Evolutionary conservation across 2,888 invertebrate species (phyloP).

Genomic region (Spicauda simplicius): DNA sequence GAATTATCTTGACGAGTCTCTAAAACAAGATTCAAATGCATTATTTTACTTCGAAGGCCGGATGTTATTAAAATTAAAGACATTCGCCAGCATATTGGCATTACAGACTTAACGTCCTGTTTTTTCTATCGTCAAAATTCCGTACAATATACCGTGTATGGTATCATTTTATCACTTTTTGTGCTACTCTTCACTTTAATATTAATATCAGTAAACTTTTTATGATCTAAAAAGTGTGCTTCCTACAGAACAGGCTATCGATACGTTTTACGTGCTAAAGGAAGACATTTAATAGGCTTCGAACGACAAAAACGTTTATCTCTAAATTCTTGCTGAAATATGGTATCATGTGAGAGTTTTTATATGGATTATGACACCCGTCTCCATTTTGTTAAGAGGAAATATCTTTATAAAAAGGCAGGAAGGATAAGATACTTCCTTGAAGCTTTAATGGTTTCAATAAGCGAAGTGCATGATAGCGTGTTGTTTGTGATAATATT

Average conservation of each 20-base stretch:
- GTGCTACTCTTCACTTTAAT: neutral
- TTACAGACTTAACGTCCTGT: constrained; percentile 1
- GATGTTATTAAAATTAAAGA: constrained; percentile 1
- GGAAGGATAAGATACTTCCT: constrained; percentile 29
- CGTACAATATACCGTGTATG: neutral
- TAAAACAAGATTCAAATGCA: too few relatives aligned
- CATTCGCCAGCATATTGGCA: neutral
- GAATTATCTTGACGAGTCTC: too few relatives aligned
- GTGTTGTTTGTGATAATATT: too few relatives aligned
- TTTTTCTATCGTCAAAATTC: neutral
- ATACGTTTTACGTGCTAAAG: constrained; percentile 12
- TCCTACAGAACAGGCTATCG: constrained; percentile 3
- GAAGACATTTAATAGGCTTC: constrained; percentile 10
- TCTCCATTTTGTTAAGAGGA: constrained; percentile 4
- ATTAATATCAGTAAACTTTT: constrained; percentile 1
- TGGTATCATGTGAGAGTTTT: constrained; percentile 23
- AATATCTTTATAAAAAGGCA: constrained; percentile 7
- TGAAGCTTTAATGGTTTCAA: constrained; percentile 12
- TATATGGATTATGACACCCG: constrained; percentile 24
- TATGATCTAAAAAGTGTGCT: neutral
- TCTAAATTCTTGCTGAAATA: constrained; percentile 10
- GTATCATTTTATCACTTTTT: neutral
- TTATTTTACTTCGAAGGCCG: neutral
- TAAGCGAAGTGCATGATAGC: neutral
- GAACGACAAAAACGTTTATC: constrained; percentile 11